Evolutionary conservation across 2,888 invertebrate genomes (phyloP).

Genomic region (Lasioglossum leucozonium): DNA sequence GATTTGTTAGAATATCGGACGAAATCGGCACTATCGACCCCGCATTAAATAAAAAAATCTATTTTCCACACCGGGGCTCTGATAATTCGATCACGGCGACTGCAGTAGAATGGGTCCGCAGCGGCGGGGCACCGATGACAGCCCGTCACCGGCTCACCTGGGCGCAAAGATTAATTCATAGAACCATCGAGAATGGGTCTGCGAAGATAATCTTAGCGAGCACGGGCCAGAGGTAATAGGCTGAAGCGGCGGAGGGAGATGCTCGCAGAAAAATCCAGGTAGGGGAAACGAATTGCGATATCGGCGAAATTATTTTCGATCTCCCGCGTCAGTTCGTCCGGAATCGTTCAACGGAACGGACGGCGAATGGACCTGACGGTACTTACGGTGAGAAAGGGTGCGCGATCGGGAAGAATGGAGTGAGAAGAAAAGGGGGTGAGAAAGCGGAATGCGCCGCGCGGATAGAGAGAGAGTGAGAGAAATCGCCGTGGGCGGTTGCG

Average conservation of each 20-base stretch:
- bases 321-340: slow-evolving; percentile 60
- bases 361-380: slow-evolving; percentile 65
- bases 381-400: slow-evolving; percentile 66
- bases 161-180: slow-evolving; percentile 21
- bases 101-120: not conserved
- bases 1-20: too few species aligned
- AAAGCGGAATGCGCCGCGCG: slow-evolving; percentile 65
- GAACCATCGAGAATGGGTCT: slow-evolving; percentile 40
- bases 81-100: not conserved
- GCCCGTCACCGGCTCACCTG: not conserved
- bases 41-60: not conserved
- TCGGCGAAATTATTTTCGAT: slow-evolving; percentile 65
- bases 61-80: not conserved
- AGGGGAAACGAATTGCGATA: slow-evolving; percentile 66
- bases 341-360: slow-evolving; percentile 56
- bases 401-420: slow-evolving; percentile 68
- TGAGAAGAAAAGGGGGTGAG: slow-evolving; percentile 66
- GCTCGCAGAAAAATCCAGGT: not conserved
- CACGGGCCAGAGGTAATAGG: not conserved
- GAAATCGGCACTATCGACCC: too few species aligned
- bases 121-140: not conserved
- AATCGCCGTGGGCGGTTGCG: slow-evolving; percentile 68
- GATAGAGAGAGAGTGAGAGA: slow-evolving; percentile 44
- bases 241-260: not conserved
- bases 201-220: slow-evolving; percentile 51